Evolutionary conservation across 2,797 vertebrate genomes (phyloP), one percentile per base, ranked within the genome.

Genomic region (Florisuga fusca): DNA sequence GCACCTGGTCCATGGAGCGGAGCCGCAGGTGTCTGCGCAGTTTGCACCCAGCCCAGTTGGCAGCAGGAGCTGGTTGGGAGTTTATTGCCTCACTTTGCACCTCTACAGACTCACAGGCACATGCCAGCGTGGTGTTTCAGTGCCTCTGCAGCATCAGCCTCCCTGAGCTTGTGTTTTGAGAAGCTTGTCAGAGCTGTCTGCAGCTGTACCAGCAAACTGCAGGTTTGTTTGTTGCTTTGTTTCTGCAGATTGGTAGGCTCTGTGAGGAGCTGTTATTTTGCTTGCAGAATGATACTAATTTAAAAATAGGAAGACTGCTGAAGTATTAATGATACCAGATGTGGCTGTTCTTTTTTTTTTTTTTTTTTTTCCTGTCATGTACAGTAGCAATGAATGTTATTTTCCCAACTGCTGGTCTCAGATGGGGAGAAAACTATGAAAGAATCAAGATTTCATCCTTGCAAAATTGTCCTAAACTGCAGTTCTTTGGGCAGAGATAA

Each of bases 291-390:
- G 89, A 64, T 96, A 89, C 91, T 91, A 93, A 93, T 96, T 94
- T 95, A 93, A 88, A 94, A 89, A 92, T 94, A 84, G 90, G 81
- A 94, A 94, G 61, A 88, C 94, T 96, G 92, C 92, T 96, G 45
- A 95, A 97, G 95, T 93, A 96, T 97, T 96, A 94, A 97, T 93
- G 95, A 96, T 94, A 94, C 91, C 94, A 96, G 96, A 96, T 96
- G 92, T 87, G 93, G 45, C 84, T 96, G 95, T 92, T 93, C 69
- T 31, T 84, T 92, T 64, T 81, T 26, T 93, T 93, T 62, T 64
- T 27, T 10, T n/a, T n/a, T n/a, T n/a, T 68, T 73, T 89, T 93
- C 85, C 84, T 95, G 95, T 95, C 95, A 95, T 64, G 78, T 95
- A 90, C 75, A 75, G 51, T 84, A 85, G 84, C n/a, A 0, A 59